phyloP scores from a whole-genome alignment of 2,113 vertebrate species.

The Salvator merianae region DNA sequence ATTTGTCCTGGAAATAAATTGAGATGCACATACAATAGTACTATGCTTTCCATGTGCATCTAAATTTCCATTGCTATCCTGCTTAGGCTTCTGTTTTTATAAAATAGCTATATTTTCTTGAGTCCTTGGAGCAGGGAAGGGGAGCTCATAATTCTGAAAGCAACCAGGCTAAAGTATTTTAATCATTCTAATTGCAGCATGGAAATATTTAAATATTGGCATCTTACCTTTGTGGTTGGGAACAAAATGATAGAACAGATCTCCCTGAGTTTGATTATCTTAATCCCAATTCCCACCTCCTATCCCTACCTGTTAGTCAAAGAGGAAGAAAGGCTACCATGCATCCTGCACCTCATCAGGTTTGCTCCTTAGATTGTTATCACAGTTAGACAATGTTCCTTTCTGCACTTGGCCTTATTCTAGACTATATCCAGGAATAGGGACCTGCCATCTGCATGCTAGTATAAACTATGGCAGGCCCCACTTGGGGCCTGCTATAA shows the following conservation, averaged over 20 bases:
- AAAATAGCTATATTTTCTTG: neutral
- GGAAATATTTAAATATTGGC: conserved; percentile 30
- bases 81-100: conserved; percentile 16
- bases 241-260: neutral
- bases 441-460: no score
- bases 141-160: neutral
- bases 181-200: neutral
- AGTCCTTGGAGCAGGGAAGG: neutral
- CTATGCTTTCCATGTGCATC: conserved; percentile 51
- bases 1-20: conserved; percentile 76
- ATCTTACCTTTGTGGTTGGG: neutral
- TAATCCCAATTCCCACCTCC: neutral
- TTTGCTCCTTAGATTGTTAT: neutral
- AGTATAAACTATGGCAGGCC: no score
- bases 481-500: no score
- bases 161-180: conserved; percentile 29
- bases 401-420: no score
- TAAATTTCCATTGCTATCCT: conserved; percentile 55
- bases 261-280: no score
- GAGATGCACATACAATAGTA: conserved; percentile 55
- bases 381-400: neutral
- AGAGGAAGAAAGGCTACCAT: neutral
- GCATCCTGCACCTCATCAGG: neutral
- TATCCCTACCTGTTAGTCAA: neutral
- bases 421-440: no score